phyloP scores from a whole-genome alignment of 2,113 vertebrate genomes.

The Cololabis saira region DNA sequence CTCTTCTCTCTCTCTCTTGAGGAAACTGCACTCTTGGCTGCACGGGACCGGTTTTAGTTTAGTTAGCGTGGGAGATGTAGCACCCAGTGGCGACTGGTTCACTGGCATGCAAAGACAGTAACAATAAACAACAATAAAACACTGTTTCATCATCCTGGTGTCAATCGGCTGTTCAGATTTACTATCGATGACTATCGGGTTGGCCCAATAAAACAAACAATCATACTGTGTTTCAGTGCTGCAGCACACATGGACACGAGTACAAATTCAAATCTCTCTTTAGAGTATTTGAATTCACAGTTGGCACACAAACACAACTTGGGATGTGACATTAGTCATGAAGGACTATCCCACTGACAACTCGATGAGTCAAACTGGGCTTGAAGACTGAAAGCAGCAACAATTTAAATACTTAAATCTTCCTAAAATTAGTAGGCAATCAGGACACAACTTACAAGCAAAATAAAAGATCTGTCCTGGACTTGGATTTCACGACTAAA shows the following conservation, averaged over 20 bases:
- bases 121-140: too few species aligned
- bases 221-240: background rate
- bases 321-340: too few species aligned
- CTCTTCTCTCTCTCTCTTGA: conserved; percentile 4
- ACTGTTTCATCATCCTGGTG: background rate
- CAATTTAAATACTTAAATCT: too few species aligned
- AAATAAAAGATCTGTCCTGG: too few species aligned
- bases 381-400: background rate
- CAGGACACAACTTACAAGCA: too few species aligned
- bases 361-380: background rate
- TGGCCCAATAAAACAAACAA: too few species aligned
- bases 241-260: background rate
- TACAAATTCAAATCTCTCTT: background rate
- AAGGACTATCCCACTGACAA: too few species aligned
- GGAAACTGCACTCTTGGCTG: conserved; percentile 4
- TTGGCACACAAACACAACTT: too few species aligned
- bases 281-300: background rate
- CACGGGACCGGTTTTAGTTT: conserved; percentile 9
- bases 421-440: too few species aligned
- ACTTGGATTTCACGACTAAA: background rate
- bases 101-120: background rate
- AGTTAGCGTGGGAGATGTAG: background rate
- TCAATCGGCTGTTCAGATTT: background rate
- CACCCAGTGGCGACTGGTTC: background rate
- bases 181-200: too few species aligned